These are phyloP conservation scores for Catagonus wagneri DNA, from an alignment of 2,113 vertebrate species.

Conservation along the genomic window DNA sequence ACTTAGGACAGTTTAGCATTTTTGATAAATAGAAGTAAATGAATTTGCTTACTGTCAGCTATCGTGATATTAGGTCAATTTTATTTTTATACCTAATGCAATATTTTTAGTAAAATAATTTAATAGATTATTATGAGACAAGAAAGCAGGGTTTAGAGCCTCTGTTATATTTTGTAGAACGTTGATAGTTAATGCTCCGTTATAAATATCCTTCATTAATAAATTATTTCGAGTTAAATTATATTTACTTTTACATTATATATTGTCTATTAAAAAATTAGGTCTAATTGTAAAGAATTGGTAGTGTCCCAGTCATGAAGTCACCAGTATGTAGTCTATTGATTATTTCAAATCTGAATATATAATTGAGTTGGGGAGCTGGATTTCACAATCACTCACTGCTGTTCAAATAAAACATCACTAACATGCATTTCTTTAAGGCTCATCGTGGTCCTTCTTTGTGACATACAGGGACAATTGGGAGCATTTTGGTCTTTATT, in stretches of 20 bases:
- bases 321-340: neutral
- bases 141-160: neutral
- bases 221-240: slow-evolving; percentile 9
- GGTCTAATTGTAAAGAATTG: neutral
- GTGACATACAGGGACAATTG: slow-evolving; percentile 79
- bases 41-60: slow-evolving; percentile 32
- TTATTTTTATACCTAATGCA: slow-evolving; percentile 35
- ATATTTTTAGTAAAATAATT: slow-evolving; percentile 42
- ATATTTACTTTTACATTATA: slow-evolving; percentile 44
- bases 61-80: slow-evolving; percentile 12
- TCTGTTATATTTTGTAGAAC: slow-evolving; percentile 15
- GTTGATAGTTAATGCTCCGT: neutral
- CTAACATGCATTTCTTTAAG: slow-evolving; percentile 56
- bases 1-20: neutral
- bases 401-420: slow-evolving; percentile 59
- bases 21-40: slow-evolving; percentile 25
- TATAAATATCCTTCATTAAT: slow-evolving; percentile 21
- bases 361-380: neutral
- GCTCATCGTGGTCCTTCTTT: slow-evolving; percentile 64
- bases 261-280: neutral
- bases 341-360: neutral
- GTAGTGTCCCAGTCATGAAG: neutral
- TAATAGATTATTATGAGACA: slow-evolving; percentile 5
- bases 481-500: slow-evolving; percentile 90
- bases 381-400: neutral